These are phyloP conservation scores for Platycheirus rosarum DNA, from an alignment of 2,888 invertebrate species.

Conservation along the genomic window DNA sequence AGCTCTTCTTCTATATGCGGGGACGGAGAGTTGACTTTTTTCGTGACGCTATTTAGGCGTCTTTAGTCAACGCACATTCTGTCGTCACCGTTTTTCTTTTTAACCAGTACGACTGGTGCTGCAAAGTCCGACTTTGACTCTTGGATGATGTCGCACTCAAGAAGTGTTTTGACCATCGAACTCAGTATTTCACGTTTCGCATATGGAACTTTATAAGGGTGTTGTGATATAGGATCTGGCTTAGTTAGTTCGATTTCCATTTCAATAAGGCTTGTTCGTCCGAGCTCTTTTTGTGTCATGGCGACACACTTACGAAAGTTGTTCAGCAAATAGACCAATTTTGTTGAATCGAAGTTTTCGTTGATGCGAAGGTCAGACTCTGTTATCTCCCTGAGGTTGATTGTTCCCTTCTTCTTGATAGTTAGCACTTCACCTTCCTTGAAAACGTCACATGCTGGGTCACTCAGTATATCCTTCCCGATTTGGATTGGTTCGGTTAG, in stretches of 20 bases:
- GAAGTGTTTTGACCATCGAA: too few species aligned
- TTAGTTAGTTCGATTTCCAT: conserved; percentile 2
- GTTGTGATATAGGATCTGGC: conserved; percentile 8
- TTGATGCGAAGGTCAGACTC: neutral
- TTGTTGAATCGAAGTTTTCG: neutral
- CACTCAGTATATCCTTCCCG: too few species aligned
- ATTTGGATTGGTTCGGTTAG: neutral
- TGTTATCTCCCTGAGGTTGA: too few species aligned
- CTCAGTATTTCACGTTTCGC: conserved; percentile 1
- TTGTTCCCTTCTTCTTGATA: too few species aligned
- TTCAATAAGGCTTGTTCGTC: too few species aligned
- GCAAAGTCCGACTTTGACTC: neutral
- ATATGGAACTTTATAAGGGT: too few species aligned
- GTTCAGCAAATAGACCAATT: too few species aligned
- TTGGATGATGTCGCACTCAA: too few species aligned
- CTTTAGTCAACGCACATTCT: conserved; percentile 45
- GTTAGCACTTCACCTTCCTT: too few species aligned
- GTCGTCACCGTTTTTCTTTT: conserved; percentile 54
- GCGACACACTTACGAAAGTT: conserved; percentile 8
- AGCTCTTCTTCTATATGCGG: too few species aligned
- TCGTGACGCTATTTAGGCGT: conserved; percentile 22
- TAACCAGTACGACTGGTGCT: conserved; percentile 39
- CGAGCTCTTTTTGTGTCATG: conserved; percentile 3
- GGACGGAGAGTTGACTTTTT: conserved; percentile 30
- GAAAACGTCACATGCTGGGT: too few species aligned